Evolutionary conservation across 1,140 invertebrate species (phyloP).

Genomic region (Sycophila sp.): DNA sequence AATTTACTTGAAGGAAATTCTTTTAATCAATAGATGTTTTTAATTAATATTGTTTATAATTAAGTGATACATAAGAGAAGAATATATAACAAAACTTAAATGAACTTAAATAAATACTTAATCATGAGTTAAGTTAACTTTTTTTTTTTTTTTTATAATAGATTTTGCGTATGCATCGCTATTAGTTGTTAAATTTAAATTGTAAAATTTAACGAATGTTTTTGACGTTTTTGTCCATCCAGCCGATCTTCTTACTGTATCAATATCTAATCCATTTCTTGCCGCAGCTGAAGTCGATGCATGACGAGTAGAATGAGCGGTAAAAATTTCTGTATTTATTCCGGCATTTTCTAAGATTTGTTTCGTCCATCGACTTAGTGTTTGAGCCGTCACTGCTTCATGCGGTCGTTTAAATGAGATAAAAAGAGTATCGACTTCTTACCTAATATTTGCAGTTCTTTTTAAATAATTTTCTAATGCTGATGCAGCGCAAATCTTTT

Average conservation of each 20-base stretch:
- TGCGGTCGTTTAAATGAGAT: background rate
- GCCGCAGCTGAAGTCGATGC: conserved; percentile 12
- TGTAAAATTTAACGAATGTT: conserved; percentile 11
- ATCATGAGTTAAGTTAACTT: too few species aligned
- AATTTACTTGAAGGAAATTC: too few species aligned
- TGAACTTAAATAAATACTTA: too few species aligned
- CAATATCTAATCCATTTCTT: conserved; percentile 3
- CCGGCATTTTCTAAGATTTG: background rate
- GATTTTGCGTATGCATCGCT: background rate
- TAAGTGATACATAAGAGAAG: too few species aligned
- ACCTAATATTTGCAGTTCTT: background rate
- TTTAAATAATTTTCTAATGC: background rate
- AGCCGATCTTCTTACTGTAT: background rate
- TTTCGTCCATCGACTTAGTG: conserved; percentile 6
- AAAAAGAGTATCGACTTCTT: background rate
- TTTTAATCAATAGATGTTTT: too few species aligned
- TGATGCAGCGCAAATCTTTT: conserved; percentile 5
- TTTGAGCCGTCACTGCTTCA: background rate
- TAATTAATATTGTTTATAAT: too few species aligned
- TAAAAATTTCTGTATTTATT: background rate
- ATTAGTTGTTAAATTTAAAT: background rate
- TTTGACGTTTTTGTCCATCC: conserved; percentile 7
- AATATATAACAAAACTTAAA: too few species aligned
- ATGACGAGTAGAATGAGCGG: conserved; percentile 3
- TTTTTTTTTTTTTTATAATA: too few species aligned